phyloP scores from a whole-genome alignment of 2,888 invertebrate genomes.

The Scaptomyza tumidula region DNA sequence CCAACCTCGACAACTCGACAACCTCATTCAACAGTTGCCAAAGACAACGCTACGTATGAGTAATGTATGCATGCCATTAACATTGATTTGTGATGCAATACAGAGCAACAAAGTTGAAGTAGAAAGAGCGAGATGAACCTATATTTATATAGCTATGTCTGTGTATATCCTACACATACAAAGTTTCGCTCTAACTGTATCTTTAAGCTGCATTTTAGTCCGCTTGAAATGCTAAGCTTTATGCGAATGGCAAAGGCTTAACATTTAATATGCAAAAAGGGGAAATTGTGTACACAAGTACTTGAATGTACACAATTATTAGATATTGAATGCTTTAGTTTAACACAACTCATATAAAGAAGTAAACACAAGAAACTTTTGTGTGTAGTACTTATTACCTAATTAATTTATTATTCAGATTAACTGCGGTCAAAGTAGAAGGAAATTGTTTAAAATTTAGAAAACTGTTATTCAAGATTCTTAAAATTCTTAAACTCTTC shows the following conservation, averaged over 20 bases:
- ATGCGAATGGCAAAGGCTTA: not conserved
- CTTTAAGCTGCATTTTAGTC: slow-evolving; percentile 26
- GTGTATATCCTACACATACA: slow-evolving; percentile 2
- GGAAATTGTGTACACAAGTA: too few relatives aligned
- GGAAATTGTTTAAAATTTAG: too few relatives aligned
- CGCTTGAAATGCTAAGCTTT: slow-evolving; percentile 3
- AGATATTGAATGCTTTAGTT: not conserved
- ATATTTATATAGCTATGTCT: too few relatives aligned
- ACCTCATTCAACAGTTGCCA: slow-evolving; percentile 14
- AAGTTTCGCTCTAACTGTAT: slow-evolving; percentile 11
- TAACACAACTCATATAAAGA: too few relatives aligned
- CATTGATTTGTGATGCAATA: slow-evolving; percentile 65
- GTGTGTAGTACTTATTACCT: too few relatives aligned
- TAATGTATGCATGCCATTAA: slow-evolving; percentile 72
- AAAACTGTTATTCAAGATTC: not conserved
- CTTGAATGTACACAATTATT: not conserved
- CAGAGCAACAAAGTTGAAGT: not conserved
- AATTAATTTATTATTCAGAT: too few relatives aligned
- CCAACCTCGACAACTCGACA: not conserved
- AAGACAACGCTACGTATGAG: slow-evolving; percentile 66
- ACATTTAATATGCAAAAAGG: not conserved
- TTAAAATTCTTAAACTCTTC: not conserved
- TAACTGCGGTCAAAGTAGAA: too few relatives aligned
- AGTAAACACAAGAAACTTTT: too few relatives aligned
- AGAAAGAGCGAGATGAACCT: not conserved